Evolutionary conservation across 2,888 invertebrate genomes (phyloP).

Genomic region (Crocallis elinguaria): DNA sequence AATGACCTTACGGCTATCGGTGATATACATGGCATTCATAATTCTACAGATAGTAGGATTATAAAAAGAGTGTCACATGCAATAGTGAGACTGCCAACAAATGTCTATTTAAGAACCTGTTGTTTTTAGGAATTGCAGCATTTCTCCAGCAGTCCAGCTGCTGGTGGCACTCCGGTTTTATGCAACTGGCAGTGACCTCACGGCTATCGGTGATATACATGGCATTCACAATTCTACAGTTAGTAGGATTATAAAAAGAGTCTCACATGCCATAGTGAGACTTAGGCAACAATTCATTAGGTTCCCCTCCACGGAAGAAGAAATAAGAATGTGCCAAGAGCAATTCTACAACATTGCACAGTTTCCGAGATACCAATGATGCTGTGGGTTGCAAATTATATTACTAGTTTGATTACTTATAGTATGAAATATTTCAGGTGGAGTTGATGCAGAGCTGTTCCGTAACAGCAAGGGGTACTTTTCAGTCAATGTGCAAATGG

Average conservation of each 20-base stretch:
- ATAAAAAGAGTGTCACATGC: too few relatives aligned
- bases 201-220: slow-evolving; percentile 10
- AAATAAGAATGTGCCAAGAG: not conserved
- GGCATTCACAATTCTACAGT: slow-evolving; percentile 23
- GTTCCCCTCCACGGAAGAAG: not conserved
- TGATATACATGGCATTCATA: too few relatives aligned
- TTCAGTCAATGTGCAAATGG: slow-evolving; percentile 22
- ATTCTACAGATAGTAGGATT: too few relatives aligned
- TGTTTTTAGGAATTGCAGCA: slow-evolving; percentile 11
- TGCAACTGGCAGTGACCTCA: slow-evolving; percentile 26
- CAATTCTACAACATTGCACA: not conserved
- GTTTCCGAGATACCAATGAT: not conserved
- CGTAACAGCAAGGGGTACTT: slow-evolving; percentile 19
- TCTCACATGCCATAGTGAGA: slow-evolving; percentile 17
- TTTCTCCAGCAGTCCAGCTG: slow-evolving; percentile 23
- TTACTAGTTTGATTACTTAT: not conserved
- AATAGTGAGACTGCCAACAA: too few relatives aligned
- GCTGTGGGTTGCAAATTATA: not conserved
- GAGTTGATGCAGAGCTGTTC: slow-evolving; percentile 18
- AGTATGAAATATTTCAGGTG: slow-evolving; percentile 9
- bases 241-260: slow-evolving; percentile 25
- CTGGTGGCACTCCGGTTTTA: slow-evolving; percentile 26
- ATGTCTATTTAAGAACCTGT: too few relatives aligned
- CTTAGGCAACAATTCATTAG: not conserved
- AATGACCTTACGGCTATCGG: not conserved